These are phyloP conservation scores for Crocuta crocuta DNA, from an alignment of 2,113 vertebrate genomes.

Conservation along the genomic window DNA sequence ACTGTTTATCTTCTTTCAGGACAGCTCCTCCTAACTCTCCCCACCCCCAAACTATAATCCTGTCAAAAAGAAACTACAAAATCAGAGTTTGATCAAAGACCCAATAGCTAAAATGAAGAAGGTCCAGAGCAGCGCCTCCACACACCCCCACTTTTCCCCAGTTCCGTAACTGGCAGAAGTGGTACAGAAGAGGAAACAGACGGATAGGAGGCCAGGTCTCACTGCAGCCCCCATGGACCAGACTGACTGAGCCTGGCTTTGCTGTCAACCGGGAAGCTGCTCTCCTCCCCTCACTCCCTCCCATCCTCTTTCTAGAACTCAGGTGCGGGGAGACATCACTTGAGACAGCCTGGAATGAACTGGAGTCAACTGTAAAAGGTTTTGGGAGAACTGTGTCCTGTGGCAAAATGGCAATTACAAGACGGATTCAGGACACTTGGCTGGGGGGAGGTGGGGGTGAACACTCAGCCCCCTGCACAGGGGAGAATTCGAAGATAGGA, in stretches of 20 bases:
- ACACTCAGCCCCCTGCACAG: not conserved
- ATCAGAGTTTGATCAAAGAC: constrained; percentile 56
- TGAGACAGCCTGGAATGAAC: constrained; percentile 26
- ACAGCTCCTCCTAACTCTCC: not conserved
- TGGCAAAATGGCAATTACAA: constrained; percentile 21
- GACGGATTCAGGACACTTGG: not conserved
- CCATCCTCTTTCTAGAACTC: not conserved
- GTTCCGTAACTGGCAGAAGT: not conserved
- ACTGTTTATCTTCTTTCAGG: constrained; percentile 70
- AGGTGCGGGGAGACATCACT: constrained; percentile 9
- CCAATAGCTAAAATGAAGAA: constrained; percentile 55
- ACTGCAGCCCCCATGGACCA: not conserved
- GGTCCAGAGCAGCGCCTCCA: constrained; percentile 50
- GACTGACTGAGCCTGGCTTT: not conserved
- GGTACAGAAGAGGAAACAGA: not conserved
- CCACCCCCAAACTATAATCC: not conserved
- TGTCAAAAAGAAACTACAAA: constrained; percentile 48
- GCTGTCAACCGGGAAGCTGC: not conserved
- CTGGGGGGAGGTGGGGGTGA: not conserved
- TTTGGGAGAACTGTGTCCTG: not conserved
- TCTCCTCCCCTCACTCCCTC: not conserved
- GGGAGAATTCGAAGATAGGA: not conserved
- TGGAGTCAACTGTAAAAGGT: not conserved
- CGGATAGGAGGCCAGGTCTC: not conserved
- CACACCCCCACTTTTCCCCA: constrained; percentile 64